A percentile compares a stretch with the other conserved stretches of the same genome.
Evolutionary conservation across 2,888 invertebrate genomes (phyloP).

Genomic region (Clepsis dumicolana): DNA sequence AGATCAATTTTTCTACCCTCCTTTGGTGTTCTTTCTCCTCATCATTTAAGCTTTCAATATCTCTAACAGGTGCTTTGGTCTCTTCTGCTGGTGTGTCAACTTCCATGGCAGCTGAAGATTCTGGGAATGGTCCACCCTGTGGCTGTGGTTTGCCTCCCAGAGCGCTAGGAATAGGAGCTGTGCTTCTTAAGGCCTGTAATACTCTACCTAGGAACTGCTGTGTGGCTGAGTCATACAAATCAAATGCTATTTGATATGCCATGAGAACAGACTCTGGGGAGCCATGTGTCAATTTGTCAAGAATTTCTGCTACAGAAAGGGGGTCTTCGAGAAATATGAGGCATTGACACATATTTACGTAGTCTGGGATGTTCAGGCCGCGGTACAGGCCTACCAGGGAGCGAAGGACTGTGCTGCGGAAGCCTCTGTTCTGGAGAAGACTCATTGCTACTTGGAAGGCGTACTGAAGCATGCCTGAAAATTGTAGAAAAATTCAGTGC

Average conservation of each 20-base stretch:
- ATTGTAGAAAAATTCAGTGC: constrained; percentile 42
- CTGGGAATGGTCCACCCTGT: constrained; percentile 86
- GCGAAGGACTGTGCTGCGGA: constrained; percentile 95
- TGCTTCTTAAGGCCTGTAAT: constrained; percentile 92
- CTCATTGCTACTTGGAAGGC: constrained; percentile 99
- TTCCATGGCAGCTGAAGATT: constrained; percentile 74
- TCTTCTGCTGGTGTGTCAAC: constrained; percentile 77
- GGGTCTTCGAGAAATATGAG: constrained; percentile 98
- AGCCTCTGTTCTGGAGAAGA: constrained; percentile 96
- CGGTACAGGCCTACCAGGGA: constrained; percentile 96
- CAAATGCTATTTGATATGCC: constrained; percentile 99
- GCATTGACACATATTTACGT: constrained; percentile 99
- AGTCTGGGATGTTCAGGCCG: constrained; percentile 96
- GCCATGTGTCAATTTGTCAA: constrained; percentile 95
- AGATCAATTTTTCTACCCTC: constrained; percentile 94
- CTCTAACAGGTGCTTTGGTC: constrained; percentile 77
- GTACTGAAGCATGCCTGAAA: constrained; percentile 94
- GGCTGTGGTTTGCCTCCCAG: constrained; percentile 91
- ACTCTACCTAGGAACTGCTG: constrained; percentile 98
- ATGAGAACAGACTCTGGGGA: constrained; percentile 93
- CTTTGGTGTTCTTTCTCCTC: constrained; percentile 95
- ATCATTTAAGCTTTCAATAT: constrained; percentile 87
- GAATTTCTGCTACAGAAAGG: constrained; percentile 95
- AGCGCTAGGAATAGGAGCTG: constrained; percentile 93
- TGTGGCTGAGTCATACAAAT: constrained; percentile 99